A percentile compares a stretch with the other conserved stretches of the same genome.
phyloP scores from a whole-genome alignment of 2,113 vertebrate species.

The Gopherus flavomarginatus region DNA sequence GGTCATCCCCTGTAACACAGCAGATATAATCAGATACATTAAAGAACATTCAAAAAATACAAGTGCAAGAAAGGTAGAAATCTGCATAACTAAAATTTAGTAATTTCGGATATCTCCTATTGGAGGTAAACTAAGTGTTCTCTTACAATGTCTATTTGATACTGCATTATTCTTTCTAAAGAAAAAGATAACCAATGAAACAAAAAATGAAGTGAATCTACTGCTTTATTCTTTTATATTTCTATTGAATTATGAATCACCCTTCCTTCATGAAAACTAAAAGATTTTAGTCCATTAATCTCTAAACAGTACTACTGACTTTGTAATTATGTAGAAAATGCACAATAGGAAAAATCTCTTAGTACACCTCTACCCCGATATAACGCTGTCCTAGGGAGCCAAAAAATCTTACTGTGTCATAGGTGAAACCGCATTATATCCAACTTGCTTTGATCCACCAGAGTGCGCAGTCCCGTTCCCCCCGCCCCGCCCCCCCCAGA shows the following conservation, averaged over 20 bases:
- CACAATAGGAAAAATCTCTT: not conserved
- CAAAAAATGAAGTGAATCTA: not conserved
- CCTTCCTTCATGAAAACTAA: not conserved
- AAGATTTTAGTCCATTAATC: not conserved
- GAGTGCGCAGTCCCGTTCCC: no score
- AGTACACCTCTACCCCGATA: not conserved
- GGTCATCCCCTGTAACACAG: constrained; percentile 91
- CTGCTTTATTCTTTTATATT: not conserved
- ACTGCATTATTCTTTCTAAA: not conserved
- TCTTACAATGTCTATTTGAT: not conserved
- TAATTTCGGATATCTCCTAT: not conserved
- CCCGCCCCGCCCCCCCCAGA: no score
- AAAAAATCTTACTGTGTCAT: no score
- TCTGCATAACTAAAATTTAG: not conserved
- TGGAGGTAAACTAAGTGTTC: not conserved
- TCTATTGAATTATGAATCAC: not conserved
- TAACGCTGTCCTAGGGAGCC: no score
- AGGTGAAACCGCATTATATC: no score
- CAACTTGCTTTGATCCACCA: no score
- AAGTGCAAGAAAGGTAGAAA: not conserved
- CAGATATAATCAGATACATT: not conserved
- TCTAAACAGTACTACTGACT: not conserved
- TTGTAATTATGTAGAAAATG: accelerated
- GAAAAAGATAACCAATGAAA: not conserved
- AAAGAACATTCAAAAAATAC: not conserved